phyloP scores from a whole-genome alignment of 2,888 invertebrate species.

The Leucoptera coffeella region DNA sequence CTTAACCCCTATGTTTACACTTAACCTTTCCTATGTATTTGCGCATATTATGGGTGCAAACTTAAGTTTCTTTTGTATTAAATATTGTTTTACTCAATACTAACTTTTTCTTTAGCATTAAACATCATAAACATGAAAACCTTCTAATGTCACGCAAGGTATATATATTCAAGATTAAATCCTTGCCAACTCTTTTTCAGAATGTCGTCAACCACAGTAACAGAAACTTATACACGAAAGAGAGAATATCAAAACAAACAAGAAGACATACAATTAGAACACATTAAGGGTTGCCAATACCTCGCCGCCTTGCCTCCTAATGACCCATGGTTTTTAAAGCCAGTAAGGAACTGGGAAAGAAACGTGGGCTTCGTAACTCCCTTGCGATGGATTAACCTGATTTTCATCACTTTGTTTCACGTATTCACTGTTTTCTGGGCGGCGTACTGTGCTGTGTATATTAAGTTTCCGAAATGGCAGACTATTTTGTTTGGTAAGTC shows the following conservation, averaged over 20 bases:
- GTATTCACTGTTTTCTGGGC: conserved; percentile 27
- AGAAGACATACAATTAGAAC: no score
- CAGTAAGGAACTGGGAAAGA: conserved; percentile 24
- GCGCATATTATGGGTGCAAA: no score
- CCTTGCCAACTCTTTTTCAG: conserved; percentile 4
- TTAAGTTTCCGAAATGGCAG: conserved; percentile 19
- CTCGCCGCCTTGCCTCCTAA: conserved; percentile 14
- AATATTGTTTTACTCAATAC: no score
- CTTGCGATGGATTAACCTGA: conserved; percentile 59
- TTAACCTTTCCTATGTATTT: no score
- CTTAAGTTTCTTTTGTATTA: no score
- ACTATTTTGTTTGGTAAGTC: conserved; percentile 58
- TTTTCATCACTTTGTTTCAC: conserved; percentile 48
- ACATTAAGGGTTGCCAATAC: not conserved
- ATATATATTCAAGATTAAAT: no score
- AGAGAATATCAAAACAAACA: conserved; percentile 5
- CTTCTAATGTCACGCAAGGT: no score
- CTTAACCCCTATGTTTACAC: no score
- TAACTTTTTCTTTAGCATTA: no score
- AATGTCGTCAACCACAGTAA: conserved; percentile 15
- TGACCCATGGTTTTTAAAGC: conserved; percentile 16
- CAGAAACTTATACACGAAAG: conserved; percentile 11
- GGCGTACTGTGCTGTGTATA: conserved; percentile 13
- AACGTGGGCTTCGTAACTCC: conserved; percentile 48
- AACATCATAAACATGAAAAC: no score